Evolutionary conservation across 2,113 vertebrate species (phyloP).

Genomic region (Coptodon rendalli): DNA sequence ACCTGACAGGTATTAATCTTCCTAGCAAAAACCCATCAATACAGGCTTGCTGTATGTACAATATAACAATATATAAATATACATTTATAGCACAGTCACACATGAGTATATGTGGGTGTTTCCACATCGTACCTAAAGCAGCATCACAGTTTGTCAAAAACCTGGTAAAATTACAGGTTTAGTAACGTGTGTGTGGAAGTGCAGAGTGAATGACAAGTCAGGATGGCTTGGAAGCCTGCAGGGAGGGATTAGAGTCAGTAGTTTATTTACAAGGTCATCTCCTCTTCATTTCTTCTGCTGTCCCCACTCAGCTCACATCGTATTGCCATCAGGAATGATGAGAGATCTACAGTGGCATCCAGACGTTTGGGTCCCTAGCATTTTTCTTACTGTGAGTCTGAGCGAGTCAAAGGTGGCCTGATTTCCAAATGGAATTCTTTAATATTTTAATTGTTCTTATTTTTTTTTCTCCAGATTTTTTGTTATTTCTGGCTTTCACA

Average conservation of each 20-base stretch:
- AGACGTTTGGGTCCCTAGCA: neutral
- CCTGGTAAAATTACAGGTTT: neutral
- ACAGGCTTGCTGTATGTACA: neutral
- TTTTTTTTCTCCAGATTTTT: neutral
- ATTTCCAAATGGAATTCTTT: neutral
- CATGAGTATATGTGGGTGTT: neutral
- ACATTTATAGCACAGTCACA: neutral
- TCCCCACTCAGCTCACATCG: neutral
- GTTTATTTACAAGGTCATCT: constrained; percentile 63
- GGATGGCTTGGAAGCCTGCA: neutral
- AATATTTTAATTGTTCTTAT: neutral
- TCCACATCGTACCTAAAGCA: neutral
- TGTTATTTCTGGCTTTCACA: neutral
- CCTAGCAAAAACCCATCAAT: constrained; percentile 35
- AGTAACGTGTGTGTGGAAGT: neutral
- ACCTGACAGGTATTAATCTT: constrained; percentile 52
- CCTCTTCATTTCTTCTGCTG: neutral
- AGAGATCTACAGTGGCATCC: neutral
- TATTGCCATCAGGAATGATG: neutral
- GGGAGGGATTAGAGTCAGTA: constrained; percentile 52
- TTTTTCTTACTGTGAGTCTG: neutral
- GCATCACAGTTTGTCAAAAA: neutral
- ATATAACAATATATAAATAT: neutral
- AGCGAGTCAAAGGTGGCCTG: neutral
- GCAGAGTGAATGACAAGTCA: constrained; percentile 32